These are phyloP conservation scores for Torymus texanus DNA, from an alignment of 2,888 invertebrate genomes.

Conservation along the genomic window DNA sequence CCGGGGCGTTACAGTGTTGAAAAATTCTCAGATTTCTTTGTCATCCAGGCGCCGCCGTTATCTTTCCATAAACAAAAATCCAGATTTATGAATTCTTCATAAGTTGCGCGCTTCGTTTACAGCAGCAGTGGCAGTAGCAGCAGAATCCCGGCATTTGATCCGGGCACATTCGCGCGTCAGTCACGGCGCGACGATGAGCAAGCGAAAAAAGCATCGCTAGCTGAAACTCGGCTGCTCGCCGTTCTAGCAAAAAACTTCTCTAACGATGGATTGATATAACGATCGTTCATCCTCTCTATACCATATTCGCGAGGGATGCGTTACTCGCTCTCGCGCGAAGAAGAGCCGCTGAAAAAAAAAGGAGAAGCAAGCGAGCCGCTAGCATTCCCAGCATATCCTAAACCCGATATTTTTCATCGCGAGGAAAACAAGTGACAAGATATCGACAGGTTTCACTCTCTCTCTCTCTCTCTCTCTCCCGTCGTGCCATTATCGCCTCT, in stretches of 20 bases:
- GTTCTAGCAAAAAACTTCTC: constrained; percentile 5
- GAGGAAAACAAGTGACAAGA: constrained; percentile 50
- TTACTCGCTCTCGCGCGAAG: neutral
- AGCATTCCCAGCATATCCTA: constrained; percentile 8
- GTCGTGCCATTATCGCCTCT: neutral
- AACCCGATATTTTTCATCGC: constrained; percentile 50
- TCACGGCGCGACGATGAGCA: neutral
- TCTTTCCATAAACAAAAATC: neutral
- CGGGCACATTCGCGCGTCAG: neutral
- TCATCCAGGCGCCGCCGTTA: neutral
- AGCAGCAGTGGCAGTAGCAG: too few species aligned
- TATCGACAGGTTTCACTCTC: constrained; percentile 54
- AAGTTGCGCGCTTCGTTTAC: constrained; percentile 28
- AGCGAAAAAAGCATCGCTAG: neutral
- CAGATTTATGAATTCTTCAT: constrained; percentile 28
- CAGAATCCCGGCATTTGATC: constrained; percentile 2
- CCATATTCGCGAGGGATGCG: constrained; percentile 29
- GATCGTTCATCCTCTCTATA: constrained; percentile 33
- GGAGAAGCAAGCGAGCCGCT: neutral
- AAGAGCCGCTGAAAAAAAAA: neutral
- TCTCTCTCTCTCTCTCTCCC: constrained; percentile 5
- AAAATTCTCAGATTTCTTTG: neutral
- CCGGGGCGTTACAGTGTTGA: too few species aligned
- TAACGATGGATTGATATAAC: constrained; percentile 52
- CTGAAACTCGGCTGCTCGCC: too few species aligned